Conservation (phyloP, 2,888 invertebrate species). For the Phymatocera aterrima region DNA sequence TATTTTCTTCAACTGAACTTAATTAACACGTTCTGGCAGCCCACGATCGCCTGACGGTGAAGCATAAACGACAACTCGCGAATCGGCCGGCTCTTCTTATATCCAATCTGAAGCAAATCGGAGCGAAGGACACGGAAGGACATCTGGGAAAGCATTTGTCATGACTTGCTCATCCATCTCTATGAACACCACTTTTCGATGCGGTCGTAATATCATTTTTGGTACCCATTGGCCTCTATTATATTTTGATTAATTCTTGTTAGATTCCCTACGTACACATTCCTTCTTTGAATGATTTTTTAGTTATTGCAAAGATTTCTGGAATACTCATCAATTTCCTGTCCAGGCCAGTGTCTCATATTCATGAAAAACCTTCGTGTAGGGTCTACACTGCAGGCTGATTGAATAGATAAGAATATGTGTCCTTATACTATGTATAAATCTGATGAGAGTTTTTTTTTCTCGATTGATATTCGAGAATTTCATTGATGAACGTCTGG, state of each 20-base stretch:
- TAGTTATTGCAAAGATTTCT: neutral
- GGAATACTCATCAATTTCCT: neutral
- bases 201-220: neutral
- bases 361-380: neutral
- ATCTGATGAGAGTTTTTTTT: neutral
- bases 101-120: constrained; percentile 23
- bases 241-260: neutral
- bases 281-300: neutral
- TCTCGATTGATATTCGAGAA: neutral
- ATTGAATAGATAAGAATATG: neutral
- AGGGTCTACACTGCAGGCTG: neutral
- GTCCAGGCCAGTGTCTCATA: neutral
- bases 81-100: constrained; percentile 29
- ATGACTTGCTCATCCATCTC: neutral
- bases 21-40: constrained; percentile 44
- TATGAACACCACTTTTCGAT: neutral
- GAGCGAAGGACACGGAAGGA: constrained; percentile 21
- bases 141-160: constrained; percentile 9
- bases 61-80: constrained; percentile 22
- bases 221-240: neutral
- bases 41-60: constrained; percentile 40
- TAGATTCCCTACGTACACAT: no score
- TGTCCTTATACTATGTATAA: neutral
- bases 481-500: neutral
- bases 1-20: constrained; percentile 45